These are phyloP conservation scores for Microcebus murinus DNA, from an alignment of 2,113 vertebrate genomes.

Conservation along the genomic window DNA sequence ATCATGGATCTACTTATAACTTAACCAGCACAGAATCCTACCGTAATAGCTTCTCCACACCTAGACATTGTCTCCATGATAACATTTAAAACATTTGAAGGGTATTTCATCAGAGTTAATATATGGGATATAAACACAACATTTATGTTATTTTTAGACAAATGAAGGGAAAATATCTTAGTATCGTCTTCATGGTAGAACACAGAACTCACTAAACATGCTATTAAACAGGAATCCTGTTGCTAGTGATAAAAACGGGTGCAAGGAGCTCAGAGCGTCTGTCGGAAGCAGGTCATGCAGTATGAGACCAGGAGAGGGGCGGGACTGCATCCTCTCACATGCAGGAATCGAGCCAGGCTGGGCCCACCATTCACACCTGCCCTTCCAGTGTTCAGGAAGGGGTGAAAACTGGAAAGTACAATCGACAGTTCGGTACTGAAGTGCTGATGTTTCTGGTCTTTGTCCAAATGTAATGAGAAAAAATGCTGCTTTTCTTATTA, in stretches of 20 bases:
- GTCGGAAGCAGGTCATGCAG: constrained; percentile 82
- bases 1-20: constrained; percentile 59
- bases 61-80: constrained; percentile 63
- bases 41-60: constrained; percentile 43
- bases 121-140: constrained; percentile 59
- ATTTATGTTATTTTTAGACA: constrained; percentile 68
- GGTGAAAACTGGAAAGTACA: constrained; percentile 60
- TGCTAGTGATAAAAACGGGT: constrained; percentile 68
- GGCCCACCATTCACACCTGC: constrained; percentile 62
- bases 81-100: constrained; percentile 60
- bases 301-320: constrained; percentile 47
- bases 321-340: constrained; percentile 67
- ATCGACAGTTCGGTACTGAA: constrained; percentile 73
- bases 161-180: constrained; percentile 59
- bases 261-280: constrained; percentile 64
- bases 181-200: constrained; percentile 69
- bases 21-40: not conserved
- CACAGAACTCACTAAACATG: constrained; percentile 80
- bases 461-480: constrained; percentile 74
- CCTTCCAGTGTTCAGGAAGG: constrained; percentile 70
- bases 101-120: constrained; percentile 75
- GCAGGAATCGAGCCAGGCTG: constrained; percentile 77
- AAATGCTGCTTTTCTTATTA: constrained; percentile 57
- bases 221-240: constrained; percentile 78
- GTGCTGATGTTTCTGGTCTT: constrained; percentile 76